Evolutionary conservation across 2,113 vertebrate genomes (phyloP).

Genomic region (Salvelinus namaycush): DNA sequence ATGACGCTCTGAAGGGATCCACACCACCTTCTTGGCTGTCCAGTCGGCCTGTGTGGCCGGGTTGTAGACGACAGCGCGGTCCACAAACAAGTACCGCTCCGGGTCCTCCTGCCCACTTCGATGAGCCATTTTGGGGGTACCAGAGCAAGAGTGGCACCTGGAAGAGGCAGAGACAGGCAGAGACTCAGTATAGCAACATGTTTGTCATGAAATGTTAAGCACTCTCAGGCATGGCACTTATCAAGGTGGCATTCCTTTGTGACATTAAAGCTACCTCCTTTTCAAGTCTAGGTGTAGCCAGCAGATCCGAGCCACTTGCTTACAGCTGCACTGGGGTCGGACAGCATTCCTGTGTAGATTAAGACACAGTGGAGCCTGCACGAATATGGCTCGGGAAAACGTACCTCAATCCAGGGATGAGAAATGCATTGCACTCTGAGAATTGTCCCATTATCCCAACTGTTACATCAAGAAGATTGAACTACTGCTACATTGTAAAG

Average conservation of each 20-base stretch:
- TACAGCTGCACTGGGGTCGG: no score
- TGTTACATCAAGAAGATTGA: no score
- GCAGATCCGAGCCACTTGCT: no score
- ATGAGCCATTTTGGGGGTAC: constrained; percentile 84
- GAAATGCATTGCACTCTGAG: no score
- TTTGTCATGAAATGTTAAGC: not conserved
- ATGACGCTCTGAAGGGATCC: constrained; percentile 93
- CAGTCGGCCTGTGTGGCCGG: constrained; percentile 96
- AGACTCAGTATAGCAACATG: not conserved
- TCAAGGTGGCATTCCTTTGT: not conserved
- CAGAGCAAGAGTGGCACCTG: constrained; percentile 61
- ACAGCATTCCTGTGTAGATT: no score
- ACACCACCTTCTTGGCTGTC: constrained; percentile 95
- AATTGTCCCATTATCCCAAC: no score
- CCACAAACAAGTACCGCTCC: constrained; percentile 94
- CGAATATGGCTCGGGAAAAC: no score
- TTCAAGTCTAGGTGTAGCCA: no score
- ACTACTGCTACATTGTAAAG: no score
- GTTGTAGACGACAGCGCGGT: constrained; percentile 95
- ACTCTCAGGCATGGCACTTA: not conserved
- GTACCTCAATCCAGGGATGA: no score
- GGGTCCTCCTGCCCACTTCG: constrained; percentile 90
- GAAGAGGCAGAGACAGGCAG: constrained; percentile 13
- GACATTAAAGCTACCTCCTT: no score
- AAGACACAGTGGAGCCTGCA: no score